Conservation (phyloP, 2,888 invertebrate genomes). For the Eristalinus aeneus region DNA sequence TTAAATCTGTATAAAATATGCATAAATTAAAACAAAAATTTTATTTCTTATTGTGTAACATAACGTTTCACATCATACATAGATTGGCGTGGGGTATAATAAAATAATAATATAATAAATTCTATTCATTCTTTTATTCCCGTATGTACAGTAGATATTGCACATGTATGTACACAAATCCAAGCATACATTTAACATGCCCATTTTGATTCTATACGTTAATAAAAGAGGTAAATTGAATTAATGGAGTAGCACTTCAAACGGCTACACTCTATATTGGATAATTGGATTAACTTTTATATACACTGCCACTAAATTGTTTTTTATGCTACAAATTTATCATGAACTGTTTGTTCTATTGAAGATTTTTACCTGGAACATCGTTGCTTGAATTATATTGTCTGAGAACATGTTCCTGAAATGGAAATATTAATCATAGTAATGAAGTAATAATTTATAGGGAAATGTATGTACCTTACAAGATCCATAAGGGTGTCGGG, state of each 20-base stretch:
- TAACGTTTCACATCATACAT: too few species aligned
- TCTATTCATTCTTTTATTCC: not conserved
- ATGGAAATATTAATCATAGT: conserved; percentile 73
- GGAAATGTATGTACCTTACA: conserved; percentile 84
- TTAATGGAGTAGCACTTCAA: conserved; percentile 65
- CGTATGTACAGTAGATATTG: not conserved
- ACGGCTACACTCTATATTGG: conserved; percentile 50
- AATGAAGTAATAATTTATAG: not conserved
- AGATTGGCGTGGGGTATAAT: too few species aligned
- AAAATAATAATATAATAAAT: not conserved
- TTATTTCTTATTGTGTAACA: too few species aligned
- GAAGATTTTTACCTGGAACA: conserved; percentile 84
- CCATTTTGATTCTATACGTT: conserved; percentile 32
- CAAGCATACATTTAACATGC: not conserved
- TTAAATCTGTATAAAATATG: too few species aligned
- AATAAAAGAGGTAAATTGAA: conserved; percentile 50
- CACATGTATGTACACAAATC: not conserved
- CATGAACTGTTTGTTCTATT: not conserved
- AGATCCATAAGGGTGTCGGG: conserved; percentile 96
- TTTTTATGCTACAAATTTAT: not conserved
- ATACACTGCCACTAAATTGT: not conserved
- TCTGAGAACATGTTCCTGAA: conserved; percentile 96
- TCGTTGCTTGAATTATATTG: conserved; percentile 92
- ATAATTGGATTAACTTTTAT: conserved; percentile 55
- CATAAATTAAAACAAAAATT: too few species aligned